Evolutionary conservation across 2,797 vertebrate species (phyloP), one percentile per base, ranked within the genome.

Genomic region (Acipenser ruthenus): DNA sequence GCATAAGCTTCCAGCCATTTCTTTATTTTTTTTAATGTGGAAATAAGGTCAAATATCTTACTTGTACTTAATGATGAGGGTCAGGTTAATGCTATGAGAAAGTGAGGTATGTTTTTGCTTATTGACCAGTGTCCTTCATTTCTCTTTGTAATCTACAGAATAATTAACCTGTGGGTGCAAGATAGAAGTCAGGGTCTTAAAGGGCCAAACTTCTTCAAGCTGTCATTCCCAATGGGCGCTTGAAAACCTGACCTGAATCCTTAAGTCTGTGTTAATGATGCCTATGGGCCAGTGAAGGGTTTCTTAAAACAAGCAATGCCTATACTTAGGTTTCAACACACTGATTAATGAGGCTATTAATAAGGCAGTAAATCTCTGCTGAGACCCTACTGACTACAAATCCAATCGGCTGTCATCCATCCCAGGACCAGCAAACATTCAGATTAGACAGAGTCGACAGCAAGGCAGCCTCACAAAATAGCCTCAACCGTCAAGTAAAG

Each of bases 151-250:
- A 11, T 58, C 10, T 58, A 6, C 7, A 12, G 52, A 50, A 8
- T 52, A 1, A 64, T 49, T 50, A n/a, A 5, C 37, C 37, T 37
- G 77, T 87, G 77, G 83, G 68, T 78, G 74, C 72, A 74, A 80
- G 79, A 82, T 80, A 79, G 70, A 72, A 74, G 81, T 76, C 75
- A 78, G 37, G 37, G 82, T 73, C 77, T 83, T 84, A 87, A 79
- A 75, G 74, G 60, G 18, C 71, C 71, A 75, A 75, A 84, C 81
- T 84, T 83, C 84, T 37, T 77, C 83, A 82, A 86, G 77, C 81
- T 77, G 77, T 76, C 76, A 73, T 68, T 70, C 68, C 55, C 70
- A 11, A 58, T 61, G 65, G 68, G 55, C 59, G 51, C 49, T 50
- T 51, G 47, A 63, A 62, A 15, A 50, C 50, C 71, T 79, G 82